A percentile compares a stretch with the other conserved stretches of the same genome.
Evolutionary conservation across 2,113 vertebrate genomes (phyloP).

Genomic region (Chionodraco myersi): DNA sequence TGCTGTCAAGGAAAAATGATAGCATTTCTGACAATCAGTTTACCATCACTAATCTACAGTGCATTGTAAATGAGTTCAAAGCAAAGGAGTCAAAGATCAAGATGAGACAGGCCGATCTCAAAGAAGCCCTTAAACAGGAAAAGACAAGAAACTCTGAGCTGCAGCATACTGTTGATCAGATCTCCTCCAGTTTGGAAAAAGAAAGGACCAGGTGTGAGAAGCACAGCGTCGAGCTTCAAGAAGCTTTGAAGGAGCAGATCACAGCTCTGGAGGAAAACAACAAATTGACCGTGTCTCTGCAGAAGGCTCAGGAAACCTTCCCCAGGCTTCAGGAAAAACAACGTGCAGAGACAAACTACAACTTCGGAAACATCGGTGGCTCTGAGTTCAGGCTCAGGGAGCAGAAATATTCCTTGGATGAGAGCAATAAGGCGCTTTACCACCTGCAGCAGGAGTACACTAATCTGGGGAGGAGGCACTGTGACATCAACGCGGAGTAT

Average conservation of each 20-base stretch:
- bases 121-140: constrained; percentile 45
- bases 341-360: not conserved
- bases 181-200: not conserved
- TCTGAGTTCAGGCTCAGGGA: not conserved
- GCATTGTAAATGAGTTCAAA: not conserved
- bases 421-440: not conserved
- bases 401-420: not conserved
- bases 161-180: not conserved
- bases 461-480: not conserved
- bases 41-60: not conserved
- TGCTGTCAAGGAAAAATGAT: not conserved
- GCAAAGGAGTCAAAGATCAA: not conserved
- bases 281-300: not conserved
- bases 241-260: not conserved
- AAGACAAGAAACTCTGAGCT: not conserved
- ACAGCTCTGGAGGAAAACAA: not conserved
- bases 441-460: not conserved
- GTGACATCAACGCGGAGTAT: not conserved
- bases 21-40: not conserved
- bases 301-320: not conserved
- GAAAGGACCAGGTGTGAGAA: not conserved
- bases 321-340: not conserved
- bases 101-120: not conserved
- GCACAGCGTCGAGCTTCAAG: not conserved
- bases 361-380: not conserved